Evolutionary conservation across 2,888 invertebrate species (phyloP), one percentile per base, ranked within the genome.

Genomic region (Phasia obesa): DNA sequence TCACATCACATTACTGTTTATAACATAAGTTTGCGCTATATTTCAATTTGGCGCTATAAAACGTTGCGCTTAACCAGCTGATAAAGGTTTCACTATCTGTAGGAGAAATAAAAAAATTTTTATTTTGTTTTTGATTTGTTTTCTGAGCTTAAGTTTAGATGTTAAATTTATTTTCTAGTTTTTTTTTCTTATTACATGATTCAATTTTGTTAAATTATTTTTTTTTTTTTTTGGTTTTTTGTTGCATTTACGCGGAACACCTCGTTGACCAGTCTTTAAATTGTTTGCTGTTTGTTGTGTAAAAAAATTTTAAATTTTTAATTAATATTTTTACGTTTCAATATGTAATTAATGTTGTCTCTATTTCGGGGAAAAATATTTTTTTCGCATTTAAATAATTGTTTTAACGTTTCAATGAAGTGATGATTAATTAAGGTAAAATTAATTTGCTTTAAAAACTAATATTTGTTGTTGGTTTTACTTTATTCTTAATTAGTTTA

Each of bases 241-340:
- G 86, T 90, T 90, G 88, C 89, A 91, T 89, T 89, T 90, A 89
- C 89, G 89, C 90, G 91, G 91, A 91, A 91, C 91, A 91, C 91
- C 91, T 90, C 90, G 90, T 90, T 91, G 88, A 90, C 91, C 91
- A 91, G 91, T 91, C 91, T 91, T 91, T 89, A 88, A 89, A 90
- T 87, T 90, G 86, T 90, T 85, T 84, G 80, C 84, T 86, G 84
- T 51, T 73, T 84, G 71, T 80, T 77, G 65, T 65, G 35, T 65
- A 49, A 65, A 71, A 44, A 60, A 62, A 70, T 62, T 69, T 49
- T 23, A 60, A 23, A 42, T 75, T 67, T 59, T 69, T 57, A 31
- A 9, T 27, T n/a, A 23, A 47, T 65, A 57, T 35, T 11, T 5
- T 75, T 69, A 11, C 5, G 4, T 38, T 73, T 51, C 57, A 60